Evolutionary conservation across 2,797 vertebrate genomes (phyloP), one percentile per base, ranked within the genome.

Genomic region (Enteromius viviparus): DNA sequence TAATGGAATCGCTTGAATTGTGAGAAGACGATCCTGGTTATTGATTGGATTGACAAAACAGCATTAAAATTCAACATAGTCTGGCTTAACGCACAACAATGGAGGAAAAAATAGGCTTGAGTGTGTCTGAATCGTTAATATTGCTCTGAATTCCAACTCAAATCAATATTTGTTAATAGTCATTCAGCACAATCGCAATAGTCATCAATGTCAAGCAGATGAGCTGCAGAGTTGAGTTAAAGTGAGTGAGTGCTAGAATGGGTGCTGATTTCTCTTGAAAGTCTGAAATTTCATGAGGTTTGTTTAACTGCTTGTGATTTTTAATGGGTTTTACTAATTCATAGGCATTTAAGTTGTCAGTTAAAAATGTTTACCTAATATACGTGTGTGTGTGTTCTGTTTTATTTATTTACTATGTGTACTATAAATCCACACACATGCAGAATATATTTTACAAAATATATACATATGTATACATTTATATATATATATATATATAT

Each of bases 31-130:
- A 9, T 49, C 82, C 15, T 60, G 21, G 65, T 81, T 84, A 83
- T 85, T 53, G 82, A 85, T 88, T 64, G 23, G 49, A 84, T 65
- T 84, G 80, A 86, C 85, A 81, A 85, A 83, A 78, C 84, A 40
- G 29, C 51, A 81, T 87, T 84, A 78, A 74, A 84, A 87, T 84
- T 87, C 81, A 69, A 64, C 65, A 76, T 64, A 62, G 74, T 72
- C n/a, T 12, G 23, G 51, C 66, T 81, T 86, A 79, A 83, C 64
- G 49, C 77, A 60, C 60, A 37, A 40, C 53, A 55, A 74, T 64
- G 21, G 21, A 29, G 10, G 32, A 84, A 49, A 71, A 76, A 55
- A 64, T 17, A 14, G 53, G 45, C 47, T 45, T n/a, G 78, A 82
- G 86, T 68, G 37, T 66, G 64, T 69, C 72, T 45, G 19, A 66